Evolutionary conservation across 37 sponge, comb jelly and placozoan species (phyloP), one percentile per base, ranked within the genome.

Genomic region (Halichondria panicea): DNA sequence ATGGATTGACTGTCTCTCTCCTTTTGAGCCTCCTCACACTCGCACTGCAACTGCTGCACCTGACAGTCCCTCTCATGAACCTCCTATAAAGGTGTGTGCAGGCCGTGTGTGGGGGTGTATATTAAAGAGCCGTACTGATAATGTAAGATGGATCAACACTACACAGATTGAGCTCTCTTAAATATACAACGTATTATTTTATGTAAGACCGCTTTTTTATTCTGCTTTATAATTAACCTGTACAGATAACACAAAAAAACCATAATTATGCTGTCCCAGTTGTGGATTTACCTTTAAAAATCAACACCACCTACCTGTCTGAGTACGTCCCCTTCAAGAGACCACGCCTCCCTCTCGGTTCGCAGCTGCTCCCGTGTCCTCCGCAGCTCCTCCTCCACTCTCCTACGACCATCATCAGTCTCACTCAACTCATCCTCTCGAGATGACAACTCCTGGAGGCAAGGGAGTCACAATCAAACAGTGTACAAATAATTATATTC

Each of bases 281-380:
- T n/a, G n/a, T n/a, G n/a, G n/a, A n/a, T n/a, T n/a, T n/a, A n/a
- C n/a, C n/a, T n/a, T n/a, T n/a, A n/a, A n/a, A 11, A 18, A 48
- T 48, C 15, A 15, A 11, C 13, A 18, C 15, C 11, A 48, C 52
- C 18, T 31, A 66, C 77, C 58, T 72, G 83, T 27, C 45, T 34
- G 15, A 55, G 61, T 41, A 58, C 42, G 38, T 63, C 79, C 28
- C n/a, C 71, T 40, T 80, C 72, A 2, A 9, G 24, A 1, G n/a
- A 25, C 70, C 76, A 74, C 46, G 69, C 72, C 27, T 68, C 46
- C 53, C 77, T 80, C 65, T 81, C 77, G 13, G 31, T 21, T 19
- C 56, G 61, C 54, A 71, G 46, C 62, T 60, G 56, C 27, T 71
- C 81, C 44, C 77, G 75, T 12, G 66, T 31, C 66, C 59, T 77